Conservation (phyloP, 2,888 invertebrate species). For the Podabrus alpinus region DNA sequence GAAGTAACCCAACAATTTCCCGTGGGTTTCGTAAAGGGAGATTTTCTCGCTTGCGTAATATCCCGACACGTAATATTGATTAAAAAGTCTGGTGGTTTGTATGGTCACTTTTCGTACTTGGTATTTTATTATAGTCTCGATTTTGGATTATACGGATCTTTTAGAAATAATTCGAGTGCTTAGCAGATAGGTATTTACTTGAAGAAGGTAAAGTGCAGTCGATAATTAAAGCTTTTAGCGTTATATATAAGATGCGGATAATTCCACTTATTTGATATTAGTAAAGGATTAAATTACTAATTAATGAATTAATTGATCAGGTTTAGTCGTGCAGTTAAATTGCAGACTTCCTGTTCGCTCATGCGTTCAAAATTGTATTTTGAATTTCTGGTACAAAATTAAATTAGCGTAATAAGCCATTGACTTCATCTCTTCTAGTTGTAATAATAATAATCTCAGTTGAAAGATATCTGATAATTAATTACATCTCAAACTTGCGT, state of each 20-base stretch:
- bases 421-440: no score
- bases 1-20: neutral
- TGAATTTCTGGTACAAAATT: no score
- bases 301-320: neutral
- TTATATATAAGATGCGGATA: no score
- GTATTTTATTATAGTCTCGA: neutral
- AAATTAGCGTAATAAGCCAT: neutral
- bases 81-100: neutral
- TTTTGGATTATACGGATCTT: neutral
- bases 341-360: neutral
- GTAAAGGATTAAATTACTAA: no score
- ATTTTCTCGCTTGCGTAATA: neutral
- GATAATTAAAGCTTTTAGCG: neutral
- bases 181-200: no score
- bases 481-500: neutral
- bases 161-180: neutral
- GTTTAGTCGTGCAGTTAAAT: neutral
- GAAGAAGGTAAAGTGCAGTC: neutral
- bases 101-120: neutral
- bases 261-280: no score
- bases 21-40: neutral
- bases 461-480: no score
- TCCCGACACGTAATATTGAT: neutral
- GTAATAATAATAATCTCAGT: no score
- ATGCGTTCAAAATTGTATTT: no score